Percentiles rank a stretch among this genome's conserved stretches.
Conservation (phyloP, 2,113 vertebrate species). For the Gallinago undulata region DNA sequence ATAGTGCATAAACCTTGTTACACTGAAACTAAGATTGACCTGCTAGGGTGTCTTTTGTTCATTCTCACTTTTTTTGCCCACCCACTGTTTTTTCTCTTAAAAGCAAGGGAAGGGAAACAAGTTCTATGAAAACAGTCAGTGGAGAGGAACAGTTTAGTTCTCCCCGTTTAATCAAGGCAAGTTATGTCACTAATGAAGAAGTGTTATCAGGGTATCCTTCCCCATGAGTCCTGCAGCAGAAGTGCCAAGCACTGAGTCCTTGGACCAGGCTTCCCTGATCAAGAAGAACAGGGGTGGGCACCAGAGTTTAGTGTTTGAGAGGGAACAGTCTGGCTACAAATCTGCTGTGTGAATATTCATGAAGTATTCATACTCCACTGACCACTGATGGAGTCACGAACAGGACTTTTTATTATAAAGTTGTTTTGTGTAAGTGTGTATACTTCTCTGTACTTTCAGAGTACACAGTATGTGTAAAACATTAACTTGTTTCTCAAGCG, state of each 20-base stretch:
- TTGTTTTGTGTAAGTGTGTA: not conserved
- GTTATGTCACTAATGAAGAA: not conserved
- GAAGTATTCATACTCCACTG: not conserved
- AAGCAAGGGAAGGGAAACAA: not conserved
- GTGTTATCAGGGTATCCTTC: not conserved
- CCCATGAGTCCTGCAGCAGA: accelerated
- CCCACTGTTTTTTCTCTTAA: not conserved
- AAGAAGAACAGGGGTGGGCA: not conserved
- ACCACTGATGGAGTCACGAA: not conserved
- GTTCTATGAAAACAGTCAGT: not conserved
- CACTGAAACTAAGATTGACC: not conserved
- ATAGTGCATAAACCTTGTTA: not conserved
- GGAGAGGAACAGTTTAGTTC: not conserved
- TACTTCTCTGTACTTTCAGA: not conserved
- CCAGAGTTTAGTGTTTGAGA: not conserved
- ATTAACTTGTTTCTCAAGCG: not conserved
- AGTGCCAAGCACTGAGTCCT: not conserved
- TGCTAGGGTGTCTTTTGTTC: not conserved
- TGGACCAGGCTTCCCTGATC: not conserved
- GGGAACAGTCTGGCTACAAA: not conserved
- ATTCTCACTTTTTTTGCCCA: not conserved
- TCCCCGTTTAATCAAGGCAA: not conserved
- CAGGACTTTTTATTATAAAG: not conserved
- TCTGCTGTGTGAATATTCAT: not conserved
- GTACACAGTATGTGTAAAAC: not conserved